A percentile compares a stretch with the other conserved stretches of the same genome.
These are phyloP conservation scores for Cephus pygmeus DNA, from an alignment of 2,888 invertebrate species.

Conservation along the genomic window DNA sequence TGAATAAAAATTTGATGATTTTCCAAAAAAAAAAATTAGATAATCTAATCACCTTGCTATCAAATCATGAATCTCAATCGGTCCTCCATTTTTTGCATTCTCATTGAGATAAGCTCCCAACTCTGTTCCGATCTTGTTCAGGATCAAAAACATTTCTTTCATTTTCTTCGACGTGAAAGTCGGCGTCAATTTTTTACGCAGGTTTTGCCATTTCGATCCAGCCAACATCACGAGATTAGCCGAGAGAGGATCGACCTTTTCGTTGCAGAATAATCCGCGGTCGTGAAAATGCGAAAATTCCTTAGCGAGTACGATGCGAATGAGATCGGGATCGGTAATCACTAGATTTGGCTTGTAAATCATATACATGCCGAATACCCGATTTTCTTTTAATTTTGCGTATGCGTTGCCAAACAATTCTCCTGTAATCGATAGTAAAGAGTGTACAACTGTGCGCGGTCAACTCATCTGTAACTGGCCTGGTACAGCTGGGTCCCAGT, in stretches of 20 bases:
- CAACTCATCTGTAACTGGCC: too few species aligned
- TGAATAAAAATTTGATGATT: neutral
- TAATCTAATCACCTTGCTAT: slow-evolving; percentile 41
- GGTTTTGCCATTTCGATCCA: slow-evolving; percentile 57
- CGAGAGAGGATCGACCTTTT: slow-evolving; percentile 52
- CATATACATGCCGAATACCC: slow-evolving; percentile 48
- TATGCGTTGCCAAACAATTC: slow-evolving; percentile 40
- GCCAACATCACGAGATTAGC: slow-evolving; percentile 50
- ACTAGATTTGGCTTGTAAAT: slow-evolving; percentile 50
- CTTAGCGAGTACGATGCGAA: slow-evolving; percentile 53
- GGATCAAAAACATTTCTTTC: slow-evolving; percentile 54
- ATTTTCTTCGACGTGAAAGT: slow-evolving; percentile 63
- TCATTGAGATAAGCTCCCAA: slow-evolving; percentile 32
- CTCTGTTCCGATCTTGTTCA: slow-evolving; percentile 46
- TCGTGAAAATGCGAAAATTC: slow-evolving; percentile 60
- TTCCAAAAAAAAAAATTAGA: too few species aligned
- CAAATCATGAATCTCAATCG: slow-evolving; percentile 45
- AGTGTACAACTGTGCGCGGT: too few species aligned
- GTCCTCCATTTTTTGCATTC: neutral
- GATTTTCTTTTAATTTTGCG: slow-evolving; percentile 36
- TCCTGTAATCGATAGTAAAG: slow-evolving; percentile 30
- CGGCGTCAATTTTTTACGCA: slow-evolving; percentile 59
- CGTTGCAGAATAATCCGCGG: slow-evolving; percentile 52
- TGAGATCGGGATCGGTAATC: slow-evolving; percentile 55
- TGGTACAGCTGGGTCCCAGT: too few species aligned